These are phyloP conservation scores for Pollenia griseotomentosa DNA, from an alignment of 2,888 invertebrate species.

Conservation along the genomic window DNA sequence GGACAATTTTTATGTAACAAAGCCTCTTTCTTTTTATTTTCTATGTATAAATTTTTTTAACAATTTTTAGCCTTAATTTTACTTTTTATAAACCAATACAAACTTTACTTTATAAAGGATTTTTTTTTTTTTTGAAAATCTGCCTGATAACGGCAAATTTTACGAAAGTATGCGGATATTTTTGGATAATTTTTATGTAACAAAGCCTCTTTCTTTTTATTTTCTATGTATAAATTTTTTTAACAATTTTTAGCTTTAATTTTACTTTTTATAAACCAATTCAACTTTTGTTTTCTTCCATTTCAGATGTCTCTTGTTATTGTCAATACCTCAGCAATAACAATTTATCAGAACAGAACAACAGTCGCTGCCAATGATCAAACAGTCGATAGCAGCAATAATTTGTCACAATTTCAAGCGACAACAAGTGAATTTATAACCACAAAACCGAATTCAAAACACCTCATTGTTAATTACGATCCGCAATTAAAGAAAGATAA, in stretches of 20 bases:
- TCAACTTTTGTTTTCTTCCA: background rate
- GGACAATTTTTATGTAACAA: background rate
- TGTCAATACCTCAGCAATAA: slow-evolving; percentile 81
- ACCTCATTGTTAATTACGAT: slow-evolving; percentile 12
- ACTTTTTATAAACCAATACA: slow-evolving; percentile 8
- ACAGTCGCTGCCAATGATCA: slow-evolving; percentile 58
- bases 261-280: slow-evolving; percentile 48
- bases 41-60: background rate
- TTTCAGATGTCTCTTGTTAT: slow-evolving; percentile 82
- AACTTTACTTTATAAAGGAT: no score
- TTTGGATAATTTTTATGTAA: background rate
- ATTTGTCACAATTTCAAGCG: slow-evolving; percentile 64
- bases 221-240: background rate
- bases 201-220: background rate
- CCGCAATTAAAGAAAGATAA: slow-evolving; percentile 73
- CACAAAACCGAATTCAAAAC: slow-evolving; percentile 43
- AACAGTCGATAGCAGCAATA: slow-evolving; percentile 51
- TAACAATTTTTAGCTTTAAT: background rate
- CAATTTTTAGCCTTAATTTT: slow-evolving; percentile 38
- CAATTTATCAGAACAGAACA: slow-evolving; percentile 79
- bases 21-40: background rate
- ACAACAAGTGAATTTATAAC: slow-evolving; percentile 71
- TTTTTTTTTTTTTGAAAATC: no score
- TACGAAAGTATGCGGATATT: no score
- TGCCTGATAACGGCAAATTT: no score